Conservation (phyloP, 2,888 invertebrate species). For the Drosophila antonietae region DNA sequence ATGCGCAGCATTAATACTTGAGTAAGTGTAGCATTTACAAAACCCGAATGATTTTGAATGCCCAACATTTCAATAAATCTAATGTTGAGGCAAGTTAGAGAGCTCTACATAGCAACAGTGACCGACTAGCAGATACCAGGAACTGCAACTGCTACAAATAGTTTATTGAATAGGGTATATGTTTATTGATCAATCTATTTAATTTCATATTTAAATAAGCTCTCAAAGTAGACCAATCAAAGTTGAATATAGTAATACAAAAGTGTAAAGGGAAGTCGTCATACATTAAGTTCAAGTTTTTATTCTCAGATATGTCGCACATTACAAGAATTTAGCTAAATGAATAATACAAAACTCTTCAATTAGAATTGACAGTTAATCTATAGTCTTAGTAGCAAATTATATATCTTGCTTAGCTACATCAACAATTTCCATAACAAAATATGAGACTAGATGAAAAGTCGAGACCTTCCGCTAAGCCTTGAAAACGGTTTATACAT, state of each 20-base stretch:
- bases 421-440: background rate
- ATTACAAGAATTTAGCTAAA: too few species aligned
- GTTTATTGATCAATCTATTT: too few species aligned
- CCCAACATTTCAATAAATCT: background rate
- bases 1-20: slow-evolving; percentile 6
- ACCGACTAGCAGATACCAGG: background rate
- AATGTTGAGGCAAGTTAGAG: background rate
- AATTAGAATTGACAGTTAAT: too few species aligned
- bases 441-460: background rate
- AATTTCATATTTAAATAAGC: too few species aligned
- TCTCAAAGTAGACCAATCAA: too few species aligned
- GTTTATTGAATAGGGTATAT: background rate
- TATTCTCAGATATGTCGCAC: too few species aligned
- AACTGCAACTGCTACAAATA: background rate
- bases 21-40: slow-evolving; percentile 2
- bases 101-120: background rate
- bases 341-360: too few species aligned
- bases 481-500: slow-evolving; percentile 2
- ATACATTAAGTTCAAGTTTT: too few species aligned
- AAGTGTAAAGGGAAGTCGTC: too few species aligned
- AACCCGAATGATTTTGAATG: background rate
- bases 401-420: background rate
- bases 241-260: too few species aligned
- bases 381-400: background rate
- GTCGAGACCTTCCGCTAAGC: background rate